Conservation (phyloP, 2,888 invertebrate genomes). For the Tryphoninae sp. region DNA sequence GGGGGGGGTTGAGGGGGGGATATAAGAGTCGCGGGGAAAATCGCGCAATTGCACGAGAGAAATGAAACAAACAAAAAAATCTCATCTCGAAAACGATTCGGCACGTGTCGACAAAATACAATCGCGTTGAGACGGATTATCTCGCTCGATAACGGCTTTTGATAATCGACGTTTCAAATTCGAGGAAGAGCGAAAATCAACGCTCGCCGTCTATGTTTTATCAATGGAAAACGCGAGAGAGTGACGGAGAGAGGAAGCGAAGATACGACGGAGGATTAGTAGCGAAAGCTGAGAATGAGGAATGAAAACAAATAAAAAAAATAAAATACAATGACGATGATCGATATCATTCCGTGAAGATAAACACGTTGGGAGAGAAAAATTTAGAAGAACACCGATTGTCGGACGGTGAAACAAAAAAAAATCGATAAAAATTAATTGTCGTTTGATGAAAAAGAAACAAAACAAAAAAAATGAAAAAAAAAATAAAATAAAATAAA, state of each 20-base stretch:
- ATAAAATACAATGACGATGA: background rate
- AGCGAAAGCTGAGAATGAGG: background rate
- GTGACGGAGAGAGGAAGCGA: background rate
- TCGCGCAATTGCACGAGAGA: background rate
- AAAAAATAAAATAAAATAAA: background rate
- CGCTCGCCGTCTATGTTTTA: background rate
- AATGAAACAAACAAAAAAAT: conserved; percentile 1
- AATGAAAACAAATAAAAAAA: too few species aligned
- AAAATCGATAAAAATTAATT: conserved; percentile 29
- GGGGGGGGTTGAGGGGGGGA: conserved; percentile 48
- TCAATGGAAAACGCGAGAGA: too few species aligned
- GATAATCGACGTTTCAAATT: conserved; percentile 10
- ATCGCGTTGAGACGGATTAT: conserved; percentile 11
- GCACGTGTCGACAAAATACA: background rate
- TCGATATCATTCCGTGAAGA: background rate
- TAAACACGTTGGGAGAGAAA: background rate
- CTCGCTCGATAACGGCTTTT: background rate
- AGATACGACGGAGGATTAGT: background rate
- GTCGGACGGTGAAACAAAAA: conserved; percentile 5
- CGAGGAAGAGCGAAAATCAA: conserved; percentile 19
- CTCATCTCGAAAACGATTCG: conserved; percentile 7
- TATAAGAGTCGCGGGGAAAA: conserved; percentile 12
- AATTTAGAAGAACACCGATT: background rate
- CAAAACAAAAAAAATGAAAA: too few species aligned
- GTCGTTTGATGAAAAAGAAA: conserved; percentile 28